phyloP scores from a whole-genome alignment of 2,797 vertebrate species.

The Epinephelus awoara region DNA sequence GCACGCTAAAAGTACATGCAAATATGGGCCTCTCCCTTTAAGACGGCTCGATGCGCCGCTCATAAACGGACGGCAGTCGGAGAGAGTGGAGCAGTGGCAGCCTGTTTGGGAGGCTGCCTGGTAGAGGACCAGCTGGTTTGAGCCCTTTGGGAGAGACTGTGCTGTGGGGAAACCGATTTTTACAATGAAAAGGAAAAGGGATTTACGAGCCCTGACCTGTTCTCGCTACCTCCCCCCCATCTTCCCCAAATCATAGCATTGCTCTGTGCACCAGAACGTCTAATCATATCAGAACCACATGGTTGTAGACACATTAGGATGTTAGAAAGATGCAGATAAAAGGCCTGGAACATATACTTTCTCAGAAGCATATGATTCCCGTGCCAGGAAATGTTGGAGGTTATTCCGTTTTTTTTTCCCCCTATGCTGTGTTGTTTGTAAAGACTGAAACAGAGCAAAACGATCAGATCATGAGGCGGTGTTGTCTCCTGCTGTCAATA shows the following conservation, averaged over 20 bases:
- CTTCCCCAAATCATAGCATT: slow-evolving; percentile 77
- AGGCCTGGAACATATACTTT: slow-evolving; percentile 48
- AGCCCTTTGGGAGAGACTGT: slow-evolving; percentile 66
- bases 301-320: slow-evolving; percentile 64
- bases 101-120: slow-evolving; percentile 70
- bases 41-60: slow-evolving; percentile 70
- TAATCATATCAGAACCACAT: slow-evolving; percentile 80
- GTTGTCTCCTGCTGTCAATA: slow-evolving; percentile 26
- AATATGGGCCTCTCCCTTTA: slow-evolving; percentile 77
- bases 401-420: not conserved
- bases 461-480: slow-evolving; percentile 18
- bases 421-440: slow-evolving; percentile 7
- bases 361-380: slow-evolving; percentile 52
- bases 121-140: slow-evolving; percentile 74
- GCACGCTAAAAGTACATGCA: slow-evolving; percentile 81
- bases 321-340: slow-evolving; percentile 67
- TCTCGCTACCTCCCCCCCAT: slow-evolving; percentile 72
- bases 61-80: slow-evolving; percentile 73
- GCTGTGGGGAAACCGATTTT: slow-evolving; percentile 74
- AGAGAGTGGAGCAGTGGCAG: slow-evolving; percentile 67
- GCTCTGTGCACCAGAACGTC: slow-evolving; percentile 67
- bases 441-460: slow-evolving; percentile 11
- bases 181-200: slow-evolving; percentile 82
- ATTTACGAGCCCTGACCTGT: slow-evolving; percentile 85
- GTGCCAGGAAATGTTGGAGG: slow-evolving; percentile 16